Percentiles rank a stretch among this genome's conserved stretches.
phyloP scores from a whole-genome alignment of 2,797 vertebrate genomes.

The Gambelia wislizenii region DNA sequence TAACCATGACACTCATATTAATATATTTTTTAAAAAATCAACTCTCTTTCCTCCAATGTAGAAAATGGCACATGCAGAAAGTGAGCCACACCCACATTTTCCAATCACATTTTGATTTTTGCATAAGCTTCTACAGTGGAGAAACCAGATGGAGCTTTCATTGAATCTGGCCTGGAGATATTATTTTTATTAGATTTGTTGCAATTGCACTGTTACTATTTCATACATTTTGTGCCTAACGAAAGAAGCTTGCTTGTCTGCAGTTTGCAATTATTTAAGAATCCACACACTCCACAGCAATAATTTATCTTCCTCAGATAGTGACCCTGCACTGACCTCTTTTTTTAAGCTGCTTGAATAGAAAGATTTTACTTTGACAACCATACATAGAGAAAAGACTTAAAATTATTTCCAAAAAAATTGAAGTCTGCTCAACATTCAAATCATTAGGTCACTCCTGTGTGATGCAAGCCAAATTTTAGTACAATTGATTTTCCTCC shows the following conservation, averaged over 20 bases:
- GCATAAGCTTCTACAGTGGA: slow-evolving; percentile 33
- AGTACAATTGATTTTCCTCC: rapidly evolving
- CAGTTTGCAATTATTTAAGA: slow-evolving; percentile 28
- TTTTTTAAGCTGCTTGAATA: neutral
- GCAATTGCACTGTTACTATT: slow-evolving; percentile 21
- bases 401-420: neutral
- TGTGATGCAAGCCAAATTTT: neutral
- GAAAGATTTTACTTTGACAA: neutral
- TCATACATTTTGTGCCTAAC: slow-evolving; percentile 51
- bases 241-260: slow-evolving; percentile 10
- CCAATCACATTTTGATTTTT: slow-evolving; percentile 24
- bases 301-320: slow-evolving; percentile 2
- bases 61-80: slow-evolving; percentile 32
- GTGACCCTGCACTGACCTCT: neutral
- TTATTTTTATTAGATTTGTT: slow-evolving; percentile 45
- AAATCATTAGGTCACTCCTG: neutral
- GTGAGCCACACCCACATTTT: neutral
- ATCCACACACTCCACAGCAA: slow-evolving; percentile 15
- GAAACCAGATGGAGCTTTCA: slow-evolving; percentile 50
- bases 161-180: slow-evolving; percentile 45
- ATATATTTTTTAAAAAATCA: neutral
- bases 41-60: neutral
- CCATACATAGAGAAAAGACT: neutral
- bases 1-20: slow-evolving; percentile 23
- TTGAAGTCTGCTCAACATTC: neutral